Evolutionary conservation across 2,888 invertebrate genomes (phyloP).

Genomic region (Brassicogethes aeneus): DNA sequence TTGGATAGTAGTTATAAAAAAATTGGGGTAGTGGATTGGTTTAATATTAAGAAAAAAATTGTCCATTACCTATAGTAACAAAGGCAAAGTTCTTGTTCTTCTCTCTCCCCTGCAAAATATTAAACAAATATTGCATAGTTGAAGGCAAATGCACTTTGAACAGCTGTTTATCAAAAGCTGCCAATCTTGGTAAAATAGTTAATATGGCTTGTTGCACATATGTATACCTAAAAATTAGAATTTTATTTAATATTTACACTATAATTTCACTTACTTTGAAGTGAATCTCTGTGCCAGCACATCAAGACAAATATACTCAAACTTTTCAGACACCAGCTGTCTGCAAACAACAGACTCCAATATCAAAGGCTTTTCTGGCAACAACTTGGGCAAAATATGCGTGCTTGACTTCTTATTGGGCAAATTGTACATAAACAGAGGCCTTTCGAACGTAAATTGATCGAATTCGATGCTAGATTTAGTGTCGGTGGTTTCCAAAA

Average conservation of each 20-base stretch:
- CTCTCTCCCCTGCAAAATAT: slow-evolving; percentile 69
- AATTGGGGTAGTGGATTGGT: no score
- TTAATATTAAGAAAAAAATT: no score
- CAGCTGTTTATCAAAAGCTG: slow-evolving; percentile 80
- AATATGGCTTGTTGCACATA: slow-evolving; percentile 84
- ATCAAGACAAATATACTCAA: slow-evolving; percentile 68
- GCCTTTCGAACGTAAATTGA: slow-evolving; percentile 30
- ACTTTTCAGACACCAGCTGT: slow-evolving; percentile 72
- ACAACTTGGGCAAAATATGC: slow-evolving; percentile 40
- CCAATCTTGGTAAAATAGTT: slow-evolving; percentile 80
- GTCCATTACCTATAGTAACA: slow-evolving; percentile 75
- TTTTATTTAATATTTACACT: no score
- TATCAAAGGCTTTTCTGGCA: slow-evolving; percentile 49
- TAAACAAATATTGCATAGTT: slow-evolving; percentile 70
- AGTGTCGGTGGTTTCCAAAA: slow-evolving; percentile 47
- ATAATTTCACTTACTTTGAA: slow-evolving; percentile 8
- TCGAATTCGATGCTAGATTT: slow-evolving; percentile 28
- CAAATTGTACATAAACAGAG: slow-evolving; percentile 37
- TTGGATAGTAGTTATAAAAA: no score
- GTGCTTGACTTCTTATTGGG: slow-evolving; percentile 36
- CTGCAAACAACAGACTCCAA: slow-evolving; percentile 84
- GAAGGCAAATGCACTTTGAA: slow-evolving; percentile 69
- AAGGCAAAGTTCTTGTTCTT: slow-evolving; percentile 83
- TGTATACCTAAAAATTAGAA: no score
- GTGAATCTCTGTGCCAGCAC: slow-evolving; percentile 71